Conservation (phyloP, 2,113 vertebrate species). For the Ginglymostoma cirratum region DNA sequence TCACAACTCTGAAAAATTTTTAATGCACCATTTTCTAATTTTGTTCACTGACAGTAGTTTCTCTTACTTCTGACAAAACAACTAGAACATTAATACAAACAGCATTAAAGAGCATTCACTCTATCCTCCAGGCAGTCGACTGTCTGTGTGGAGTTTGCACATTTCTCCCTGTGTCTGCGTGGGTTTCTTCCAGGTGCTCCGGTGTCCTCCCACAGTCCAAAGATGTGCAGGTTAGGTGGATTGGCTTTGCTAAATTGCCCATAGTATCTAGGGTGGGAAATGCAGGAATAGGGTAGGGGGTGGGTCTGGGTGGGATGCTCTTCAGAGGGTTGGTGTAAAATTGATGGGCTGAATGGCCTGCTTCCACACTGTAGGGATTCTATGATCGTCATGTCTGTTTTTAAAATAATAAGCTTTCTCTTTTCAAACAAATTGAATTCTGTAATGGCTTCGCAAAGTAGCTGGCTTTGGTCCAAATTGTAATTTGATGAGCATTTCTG, state of each 20-base stretch:
- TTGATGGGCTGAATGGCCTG: too few relatives aligned
- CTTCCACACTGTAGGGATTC: too few relatives aligned
- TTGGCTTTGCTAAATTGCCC: too few relatives aligned
- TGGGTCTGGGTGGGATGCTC: too few relatives aligned
- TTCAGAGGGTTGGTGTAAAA: too few relatives aligned
- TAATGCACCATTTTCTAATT: not conserved
- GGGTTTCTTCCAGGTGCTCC: not conserved
- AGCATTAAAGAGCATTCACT: not conserved
- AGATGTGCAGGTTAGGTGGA: too few relatives aligned
- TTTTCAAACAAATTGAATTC: not conserved
- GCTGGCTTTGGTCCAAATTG: not conserved
- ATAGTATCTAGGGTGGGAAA: too few relatives aligned
- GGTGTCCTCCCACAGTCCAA: too few relatives aligned
- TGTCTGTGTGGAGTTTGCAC: too few relatives aligned
- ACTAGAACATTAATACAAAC: not conserved
- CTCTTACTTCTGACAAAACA: not conserved
- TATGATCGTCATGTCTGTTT: not conserved
- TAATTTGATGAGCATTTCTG: not conserved
- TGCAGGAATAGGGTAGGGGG: too few relatives aligned
- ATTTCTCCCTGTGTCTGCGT: too few relatives aligned
- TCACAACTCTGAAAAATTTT: not conserved
- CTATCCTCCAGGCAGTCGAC: not conserved
- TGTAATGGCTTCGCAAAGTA: not conserved
- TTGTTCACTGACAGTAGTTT: not conserved
- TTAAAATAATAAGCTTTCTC: not conserved